Evolutionary conservation across 2,113 vertebrate species (phyloP).

Genomic region (Pelecanus crispus): DNA sequence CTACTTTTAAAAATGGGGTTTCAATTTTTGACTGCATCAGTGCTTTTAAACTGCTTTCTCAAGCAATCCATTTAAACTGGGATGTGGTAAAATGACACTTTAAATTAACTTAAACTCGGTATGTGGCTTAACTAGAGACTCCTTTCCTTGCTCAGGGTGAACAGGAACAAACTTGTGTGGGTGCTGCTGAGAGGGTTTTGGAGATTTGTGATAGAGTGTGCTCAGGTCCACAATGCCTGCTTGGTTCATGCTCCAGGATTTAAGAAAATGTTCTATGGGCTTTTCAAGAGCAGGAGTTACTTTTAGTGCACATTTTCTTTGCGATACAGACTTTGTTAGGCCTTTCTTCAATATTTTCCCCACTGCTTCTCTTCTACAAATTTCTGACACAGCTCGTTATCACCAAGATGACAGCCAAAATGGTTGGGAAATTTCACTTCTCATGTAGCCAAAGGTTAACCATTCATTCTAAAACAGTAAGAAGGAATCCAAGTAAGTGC

Average conservation of each 20-base stretch:
- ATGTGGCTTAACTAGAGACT: not conserved
- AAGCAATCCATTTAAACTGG: not conserved
- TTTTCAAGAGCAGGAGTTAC: not conserved
- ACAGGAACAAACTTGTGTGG: not conserved
- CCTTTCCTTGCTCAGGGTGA: not conserved
- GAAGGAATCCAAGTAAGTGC: not conserved
- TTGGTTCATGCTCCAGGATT: not conserved
- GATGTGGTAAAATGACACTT: not conserved
- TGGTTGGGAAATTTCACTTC: not conserved
- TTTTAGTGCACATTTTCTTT: not conserved
- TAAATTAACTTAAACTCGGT: not conserved
- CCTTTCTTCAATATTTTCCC: conserved; percentile 59
- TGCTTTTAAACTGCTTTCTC: not conserved
- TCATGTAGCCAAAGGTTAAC: not conserved
- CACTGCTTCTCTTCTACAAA: conserved; percentile 59
- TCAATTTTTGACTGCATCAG: not conserved
- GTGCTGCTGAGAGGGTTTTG: not conserved
- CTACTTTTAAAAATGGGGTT: not conserved
- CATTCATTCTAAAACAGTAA: not conserved
- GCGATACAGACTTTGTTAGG: not conserved
- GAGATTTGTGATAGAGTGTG: not conserved
- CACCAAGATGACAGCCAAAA: not conserved
- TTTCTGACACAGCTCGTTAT: conserved; percentile 48
- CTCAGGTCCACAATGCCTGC: not conserved
- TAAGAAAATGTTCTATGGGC: not conserved